Evolutionary conservation across 2,797 vertebrate species (phyloP), one percentile per base, ranked within the genome.

Genomic region (Pygocentrus nattereri): DNA sequence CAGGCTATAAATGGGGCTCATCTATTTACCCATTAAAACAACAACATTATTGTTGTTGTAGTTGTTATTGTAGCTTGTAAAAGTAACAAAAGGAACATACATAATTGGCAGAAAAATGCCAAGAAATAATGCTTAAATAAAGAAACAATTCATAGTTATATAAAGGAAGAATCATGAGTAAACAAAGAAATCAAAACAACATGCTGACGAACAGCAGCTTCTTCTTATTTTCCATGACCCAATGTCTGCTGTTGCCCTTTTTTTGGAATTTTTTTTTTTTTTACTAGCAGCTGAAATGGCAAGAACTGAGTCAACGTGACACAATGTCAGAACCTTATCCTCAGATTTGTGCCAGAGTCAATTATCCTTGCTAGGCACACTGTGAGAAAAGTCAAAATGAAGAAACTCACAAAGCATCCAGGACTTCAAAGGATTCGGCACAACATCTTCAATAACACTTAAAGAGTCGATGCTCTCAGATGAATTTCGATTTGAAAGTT

Each of bases 241-340:
- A n/a, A 62, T 54, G 31, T 70, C 54, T 74, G 44, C 67, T 44
- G 21, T 31, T 31, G 44, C 73, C 81, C 85, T 85, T 78, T 82
- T 86, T 50, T 85, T 87, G 77, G 38, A 44, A 74, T 85, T 87
- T 86, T 25, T 34, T 34, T 65, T 67, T 44, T 41, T 49, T 27
- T 91, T 88, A 88, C 86, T 86, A 87, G 82, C 84, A 90, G 90
- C 86, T 78, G 71, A 88, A 89, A 90, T 88, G 88, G 90, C 88
- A 89, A 78, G 30, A 82, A 81, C 70, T 82, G 88, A 92, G 90
- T 89, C 84, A 90, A 92, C 90, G 79, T 92, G 90, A 93, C 90
- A 89, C 84, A 74, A 74, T 90, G 90, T 92, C 91, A 93, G 88
- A 90, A 85, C 81, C 83, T 68, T 62, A 90, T 85, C 84, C 84